Base-by-base conservation (phyloP, 2,113 vertebrate genomes). In the Amia ocellicauda region DNA sequence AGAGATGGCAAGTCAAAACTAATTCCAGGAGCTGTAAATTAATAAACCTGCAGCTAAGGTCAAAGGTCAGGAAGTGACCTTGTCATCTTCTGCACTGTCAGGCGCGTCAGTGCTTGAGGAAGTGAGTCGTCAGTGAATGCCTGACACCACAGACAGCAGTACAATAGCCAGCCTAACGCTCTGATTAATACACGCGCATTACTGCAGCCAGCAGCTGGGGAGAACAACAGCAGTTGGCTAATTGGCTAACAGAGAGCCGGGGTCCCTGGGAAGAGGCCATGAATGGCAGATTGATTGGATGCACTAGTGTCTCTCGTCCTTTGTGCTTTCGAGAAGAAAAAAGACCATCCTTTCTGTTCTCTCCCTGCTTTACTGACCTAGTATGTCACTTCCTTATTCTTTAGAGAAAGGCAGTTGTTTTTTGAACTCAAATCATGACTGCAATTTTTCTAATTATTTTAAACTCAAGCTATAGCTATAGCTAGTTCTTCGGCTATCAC, bases 231-330 rank as follows among this genome's bases (percentile, higher is more conserved):
- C 80, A 78, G 79, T 79, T 74, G 80, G 65, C 68, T 85, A 83
- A 86, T 78, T 78, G 78, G 76, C 74, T 84, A 74, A 83, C 62
- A 26, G 73, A 70, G 73, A 63, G 73, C 64, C 64, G 11, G 19
- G 40, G 63, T 50, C 76, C 72, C 72, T 65, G 4, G 50, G 73
- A 71, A 69, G 69, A 58, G 62, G 14, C 63, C 42, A 29, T 80
- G 75, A 81, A 71, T 73, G 76, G 69, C 68, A 72, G 77, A 36
- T 72, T 74, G 74, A 81, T 71, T 76, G 71, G 67, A 75, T 69
- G 23, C 63, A 70, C 66, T 40, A 49, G 40, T 55, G 60, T 23
- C 66, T 68, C 59, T 67, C 55, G 63, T 67, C 72, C 71, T 36
- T 50, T 76, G 71, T 72, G 50, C 20, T 52, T 52, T 22, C 22